Base-by-base conservation (phyloP, 2,113 vertebrate species). In the Halcyon malimbica region DNA sequence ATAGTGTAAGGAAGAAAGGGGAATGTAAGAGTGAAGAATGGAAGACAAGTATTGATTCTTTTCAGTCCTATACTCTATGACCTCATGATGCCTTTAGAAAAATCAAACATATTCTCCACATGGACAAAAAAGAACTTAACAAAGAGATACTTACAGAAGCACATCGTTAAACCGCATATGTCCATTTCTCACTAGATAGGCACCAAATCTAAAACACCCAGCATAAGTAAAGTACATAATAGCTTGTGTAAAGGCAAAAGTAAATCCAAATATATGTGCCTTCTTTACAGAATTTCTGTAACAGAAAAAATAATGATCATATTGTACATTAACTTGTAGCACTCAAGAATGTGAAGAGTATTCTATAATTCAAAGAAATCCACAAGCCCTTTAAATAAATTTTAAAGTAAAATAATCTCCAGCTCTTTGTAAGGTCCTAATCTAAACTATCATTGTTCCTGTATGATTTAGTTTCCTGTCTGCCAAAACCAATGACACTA, bases 151-250 rank as follows among this genome's bases (percentile, higher is more conserved):
- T 99, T 97, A 99, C 98, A 99, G 97, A 95, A 99, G 98, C 42
- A 99, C 98, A 16, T 94, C 95, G 80, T 98, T 98, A 77, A 98
- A 98, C 10, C 63, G 71, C 98, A 98, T 98, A 35, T 98, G 83
- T 31, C 87, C 83, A 2, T 97, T 89, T 67, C 89, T 94, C 31
- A 99, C 97, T n/a, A 99, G 98, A 96, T 98, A 99, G 46, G 98
- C 98, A 50, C 99, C 98, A 91, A 99, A 99, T 48, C 98, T 98
- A 96, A 99, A 99, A 87, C 98, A 98, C 25, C 87, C 99, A 1
- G 99, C 98, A 6, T 99, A 99, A 46, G 98, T 98, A 48, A 99
- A 99, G 95, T 98, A 99, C 95, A 98, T 98, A 96, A 99, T 98
- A 41, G 98, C 98, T 96, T 99, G 99, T 46, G 98, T 98, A 94